These are phyloP conservation scores for Lasiurus cinereus DNA, from an alignment of 2,113 vertebrate genomes.

Conservation along the genomic window DNA sequence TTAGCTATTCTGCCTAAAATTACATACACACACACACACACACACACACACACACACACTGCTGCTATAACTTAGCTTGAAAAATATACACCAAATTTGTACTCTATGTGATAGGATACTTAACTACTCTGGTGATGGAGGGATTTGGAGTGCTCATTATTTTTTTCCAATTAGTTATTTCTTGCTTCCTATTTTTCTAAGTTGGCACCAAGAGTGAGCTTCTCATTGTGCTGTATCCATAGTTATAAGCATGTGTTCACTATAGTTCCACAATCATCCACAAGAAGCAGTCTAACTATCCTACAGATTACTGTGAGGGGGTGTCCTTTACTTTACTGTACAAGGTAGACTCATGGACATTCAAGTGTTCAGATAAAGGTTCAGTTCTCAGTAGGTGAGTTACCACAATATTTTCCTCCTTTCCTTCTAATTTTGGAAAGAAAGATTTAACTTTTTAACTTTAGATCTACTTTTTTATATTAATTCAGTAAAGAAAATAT, in stretches of 20 bases:
- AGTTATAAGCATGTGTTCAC: background rate
- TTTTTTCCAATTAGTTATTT: background rate
- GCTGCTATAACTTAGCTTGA: background rate
- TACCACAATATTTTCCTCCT: background rate
- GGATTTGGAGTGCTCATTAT: background rate
- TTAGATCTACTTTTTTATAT: background rate
- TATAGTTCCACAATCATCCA: background rate
- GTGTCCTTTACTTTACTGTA: background rate
- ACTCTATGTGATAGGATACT: background rate
- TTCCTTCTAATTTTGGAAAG: background rate
- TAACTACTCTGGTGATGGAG: background rate
- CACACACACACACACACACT: background rate
- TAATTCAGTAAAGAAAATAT: background rate
- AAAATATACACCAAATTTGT: background rate
- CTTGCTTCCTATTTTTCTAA: background rate
- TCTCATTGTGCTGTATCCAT: background rate
- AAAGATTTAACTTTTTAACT: background rate
- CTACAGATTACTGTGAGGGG: rapidly evolving
- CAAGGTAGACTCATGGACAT: rapidly evolving
- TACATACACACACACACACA: background rate
- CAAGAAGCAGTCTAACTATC: background rate
- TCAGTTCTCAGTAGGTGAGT: background rate
- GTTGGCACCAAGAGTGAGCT: background rate
- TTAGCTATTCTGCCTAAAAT: background rate
- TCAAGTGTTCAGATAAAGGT: background rate